Percentiles rank a stretch among this genome's conserved stretches.
These are phyloP conservation scores for Merluccius polli DNA, from an alignment of 2,797 vertebrate species.

Conservation along the genomic window DNA sequence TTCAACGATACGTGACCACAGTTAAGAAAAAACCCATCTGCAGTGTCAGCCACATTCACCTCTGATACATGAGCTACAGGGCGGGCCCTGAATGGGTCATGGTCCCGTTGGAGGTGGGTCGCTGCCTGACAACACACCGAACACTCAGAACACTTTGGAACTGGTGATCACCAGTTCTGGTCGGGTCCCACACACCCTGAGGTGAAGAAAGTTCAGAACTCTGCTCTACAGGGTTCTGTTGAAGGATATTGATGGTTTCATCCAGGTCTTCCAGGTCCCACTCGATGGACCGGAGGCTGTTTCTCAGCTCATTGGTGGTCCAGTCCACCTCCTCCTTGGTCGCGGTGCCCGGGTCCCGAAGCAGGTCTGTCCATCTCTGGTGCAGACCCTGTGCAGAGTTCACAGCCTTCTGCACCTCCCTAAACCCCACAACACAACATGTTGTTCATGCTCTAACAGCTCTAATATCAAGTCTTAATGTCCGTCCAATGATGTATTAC, in stretches of 20 bases:
- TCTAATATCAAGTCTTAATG: too few species aligned
- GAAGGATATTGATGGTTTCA: conserved; percentile 98
- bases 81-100: too few species aligned
- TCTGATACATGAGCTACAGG: too few species aligned
- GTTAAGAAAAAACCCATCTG: conserved; percentile 35
- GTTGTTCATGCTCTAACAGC: not conserved
- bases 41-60: not conserved
- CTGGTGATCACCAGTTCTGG: too few species aligned
- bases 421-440: conserved; percentile 44
- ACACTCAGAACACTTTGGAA: too few species aligned
- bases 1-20: conserved; percentile 77
- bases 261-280: conserved; percentile 98
- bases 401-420: conserved; percentile 93
- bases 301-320: conserved; percentile 97
- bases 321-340: conserved; percentile 94
- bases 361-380: conserved; percentile 90
- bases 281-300: conserved; percentile 94
- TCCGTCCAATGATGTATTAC: too few species aligned
- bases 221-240: not conserved
- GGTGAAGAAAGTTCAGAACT: not conserved
- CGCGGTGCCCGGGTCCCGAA: conserved; percentile 81
- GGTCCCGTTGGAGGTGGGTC: too few species aligned
- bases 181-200: too few species aligned
- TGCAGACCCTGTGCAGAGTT: conserved; percentile 92
- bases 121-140: too few species aligned